These are phyloP conservation scores for Planococcus citri DNA, from an alignment of 1,140 invertebrate genomes.

Conservation along the genomic window DNA sequence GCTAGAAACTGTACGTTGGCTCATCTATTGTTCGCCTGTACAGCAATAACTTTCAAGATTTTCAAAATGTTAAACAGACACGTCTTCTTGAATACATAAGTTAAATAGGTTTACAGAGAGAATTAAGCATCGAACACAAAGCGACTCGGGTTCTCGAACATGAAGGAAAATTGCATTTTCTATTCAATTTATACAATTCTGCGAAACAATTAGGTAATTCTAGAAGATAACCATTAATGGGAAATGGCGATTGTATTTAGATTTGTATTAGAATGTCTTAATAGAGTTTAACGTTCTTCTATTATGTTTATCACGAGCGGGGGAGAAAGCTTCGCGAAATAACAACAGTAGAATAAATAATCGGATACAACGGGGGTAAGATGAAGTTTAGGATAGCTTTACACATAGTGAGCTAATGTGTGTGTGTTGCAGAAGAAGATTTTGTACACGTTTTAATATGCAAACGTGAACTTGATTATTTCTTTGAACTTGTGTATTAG, in stretches of 20 bases:
- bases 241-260: constrained; percentile 6
- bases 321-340: neutral
- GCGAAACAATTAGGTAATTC: constrained; percentile 7
- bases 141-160: neutral
- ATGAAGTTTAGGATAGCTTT: too few species aligned
- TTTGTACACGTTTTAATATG: too few species aligned
- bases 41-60: neutral
- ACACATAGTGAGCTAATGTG: too few species aligned
- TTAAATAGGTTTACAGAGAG: neutral
- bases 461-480: too few species aligned
- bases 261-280: constrained; percentile 8
- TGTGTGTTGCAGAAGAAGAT: too few species aligned
- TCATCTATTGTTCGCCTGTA: neutral
- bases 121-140: neutral
- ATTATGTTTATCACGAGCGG: neutral
- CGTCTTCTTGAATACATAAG: neutral
- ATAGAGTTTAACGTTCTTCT: constrained; percentile 4
- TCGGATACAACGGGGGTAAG: neutral
- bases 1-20: neutral
- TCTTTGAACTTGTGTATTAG: too few species aligned
- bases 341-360: neutral
- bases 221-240: constrained; percentile 7
- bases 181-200: neutral
- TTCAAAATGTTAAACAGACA: neutral
- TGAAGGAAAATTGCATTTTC: neutral